Percentiles rank a stretch among this genome's conserved stretches.
Conservation (phyloP, 1,140 invertebrate genomes). For the Berghia stephanieae region DNA sequence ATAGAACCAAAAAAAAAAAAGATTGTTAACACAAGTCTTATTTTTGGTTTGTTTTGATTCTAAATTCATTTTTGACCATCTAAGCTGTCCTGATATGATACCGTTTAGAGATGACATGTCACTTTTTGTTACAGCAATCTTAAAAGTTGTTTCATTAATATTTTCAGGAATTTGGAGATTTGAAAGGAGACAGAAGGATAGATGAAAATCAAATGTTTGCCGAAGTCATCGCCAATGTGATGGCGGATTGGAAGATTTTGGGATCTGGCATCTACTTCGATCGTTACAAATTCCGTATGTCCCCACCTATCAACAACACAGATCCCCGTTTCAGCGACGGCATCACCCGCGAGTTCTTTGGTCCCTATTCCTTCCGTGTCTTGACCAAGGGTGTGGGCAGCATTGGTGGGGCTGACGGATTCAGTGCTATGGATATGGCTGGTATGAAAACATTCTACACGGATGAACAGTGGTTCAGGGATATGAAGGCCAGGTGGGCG, state of each 20-base stretch:
- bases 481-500: conserved; percentile 88
- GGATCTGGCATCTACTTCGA: conserved; percentile 94
- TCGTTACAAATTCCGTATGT: conserved; percentile 85
- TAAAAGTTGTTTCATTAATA: too few relatives aligned
- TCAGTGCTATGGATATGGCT: conserved; percentile 60
- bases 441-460: conserved; percentile 77
- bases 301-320: conserved; percentile 72
- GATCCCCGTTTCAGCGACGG: conserved; percentile 72
- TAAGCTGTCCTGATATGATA: too few relatives aligned
- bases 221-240: conserved; percentile 84
- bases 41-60: too few relatives aligned
- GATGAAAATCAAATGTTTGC: conserved; percentile 65
- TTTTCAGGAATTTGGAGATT: conserved; percentile 79
- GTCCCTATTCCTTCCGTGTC: conserved; percentile 89
- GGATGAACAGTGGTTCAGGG: conserved; percentile 86
- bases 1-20: too few relatives aligned
- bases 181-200: conserved; percentile 68
- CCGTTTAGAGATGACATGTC: too few relatives aligned
- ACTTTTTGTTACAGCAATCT: too few relatives aligned
- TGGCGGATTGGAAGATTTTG: conserved; percentile 87
- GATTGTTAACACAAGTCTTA: too few relatives aligned
- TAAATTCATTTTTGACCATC: too few relatives aligned
- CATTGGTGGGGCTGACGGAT: conserved; percentile 77
- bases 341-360: conserved; percentile 74
- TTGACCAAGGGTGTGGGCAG: conserved; percentile 71